Evolutionary conservation across 2,888 invertebrate species (phyloP).

Genomic region (Serrognathus titanus): DNA sequence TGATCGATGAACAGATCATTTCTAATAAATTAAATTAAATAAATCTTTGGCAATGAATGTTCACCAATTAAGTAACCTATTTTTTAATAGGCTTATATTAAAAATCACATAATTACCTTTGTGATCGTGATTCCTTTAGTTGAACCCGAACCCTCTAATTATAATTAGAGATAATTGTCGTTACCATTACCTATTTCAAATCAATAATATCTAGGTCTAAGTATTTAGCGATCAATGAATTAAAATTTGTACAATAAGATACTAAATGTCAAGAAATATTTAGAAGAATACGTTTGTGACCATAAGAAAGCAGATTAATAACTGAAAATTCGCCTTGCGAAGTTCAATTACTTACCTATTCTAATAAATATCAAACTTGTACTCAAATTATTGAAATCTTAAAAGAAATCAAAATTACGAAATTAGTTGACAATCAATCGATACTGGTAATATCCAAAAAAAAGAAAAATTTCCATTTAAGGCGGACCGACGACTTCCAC

Average conservation of each 20-base stretch:
- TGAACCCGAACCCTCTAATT: not conserved
- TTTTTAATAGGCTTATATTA: not conserved
- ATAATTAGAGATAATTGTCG: not conserved
- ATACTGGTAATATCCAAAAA: constrained; percentile 8
- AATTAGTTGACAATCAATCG: not conserved
- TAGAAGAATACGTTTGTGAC: constrained; percentile 1
- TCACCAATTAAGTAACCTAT: not conserved
- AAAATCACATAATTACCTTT: not conserved
- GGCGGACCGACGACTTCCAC: too few species aligned
- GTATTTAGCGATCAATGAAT: constrained; percentile 3
- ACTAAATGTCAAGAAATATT: not conserved
- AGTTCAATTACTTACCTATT: constrained; percentile 3
- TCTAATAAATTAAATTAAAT: not conserved
- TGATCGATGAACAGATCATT: not conserved
- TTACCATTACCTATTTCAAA: not conserved
- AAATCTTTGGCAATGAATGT: not conserved
- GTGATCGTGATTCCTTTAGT: not conserved
- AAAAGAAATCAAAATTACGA: not conserved
- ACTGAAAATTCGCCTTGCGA: not conserved
- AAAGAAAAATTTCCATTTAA: too few species aligned
- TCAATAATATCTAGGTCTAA: constrained; percentile 5
- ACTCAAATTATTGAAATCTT: not conserved
- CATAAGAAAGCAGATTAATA: not conserved
- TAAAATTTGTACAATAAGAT: not conserved
- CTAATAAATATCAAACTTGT: not conserved